phyloP scores from a whole-genome alignment of 2,888 invertebrate genomes.

The Tortricodes alternella region DNA sequence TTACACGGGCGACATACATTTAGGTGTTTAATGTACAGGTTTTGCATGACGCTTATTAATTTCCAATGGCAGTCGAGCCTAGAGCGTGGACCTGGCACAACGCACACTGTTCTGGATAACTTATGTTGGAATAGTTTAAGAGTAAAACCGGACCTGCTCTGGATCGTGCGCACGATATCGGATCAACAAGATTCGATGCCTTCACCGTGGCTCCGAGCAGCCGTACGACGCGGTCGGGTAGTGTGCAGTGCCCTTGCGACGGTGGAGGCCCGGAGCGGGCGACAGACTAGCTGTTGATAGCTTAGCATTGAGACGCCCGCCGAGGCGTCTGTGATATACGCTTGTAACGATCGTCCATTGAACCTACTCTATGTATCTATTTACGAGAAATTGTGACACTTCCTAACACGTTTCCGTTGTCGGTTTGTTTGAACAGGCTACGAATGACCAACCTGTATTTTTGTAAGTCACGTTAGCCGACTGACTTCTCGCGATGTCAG shows the following conservation, averaged over 20 bases:
- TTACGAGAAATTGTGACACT: conserved; percentile 33
- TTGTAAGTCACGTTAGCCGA: neutral
- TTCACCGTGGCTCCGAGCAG: neutral
- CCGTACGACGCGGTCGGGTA: neutral
- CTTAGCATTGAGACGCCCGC: conserved; percentile 62
- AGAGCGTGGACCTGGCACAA: conserved; percentile 16
- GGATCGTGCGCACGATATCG: conserved; percentile 27
- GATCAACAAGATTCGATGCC: conserved; percentile 18
- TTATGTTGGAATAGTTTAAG: conserved; percentile 73
- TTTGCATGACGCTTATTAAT: conserved; percentile 19
- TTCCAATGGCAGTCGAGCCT: conserved; percentile 8
- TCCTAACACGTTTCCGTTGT: conserved; percentile 21
- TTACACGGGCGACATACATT: conserved; percentile 28
- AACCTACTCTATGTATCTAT: conserved; percentile 51
- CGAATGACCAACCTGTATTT: conserved; percentile 29
- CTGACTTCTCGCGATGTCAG: conserved; percentile 2
- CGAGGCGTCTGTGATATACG: conserved; percentile 76
- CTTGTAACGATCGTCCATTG: conserved; percentile 79
- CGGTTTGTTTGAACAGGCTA: conserved; percentile 17
- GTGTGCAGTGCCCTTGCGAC: neutral
- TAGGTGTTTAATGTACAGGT: conserved; percentile 29
- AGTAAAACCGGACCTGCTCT: conserved; percentile 47
- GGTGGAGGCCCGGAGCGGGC: conserved; percentile 29
- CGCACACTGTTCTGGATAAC: conserved; percentile 80
- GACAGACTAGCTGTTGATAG: conserved; percentile 52